Base-by-base conservation (phyloP, 2,888 invertebrate genomes). In the Gari tellinella region DNA sequence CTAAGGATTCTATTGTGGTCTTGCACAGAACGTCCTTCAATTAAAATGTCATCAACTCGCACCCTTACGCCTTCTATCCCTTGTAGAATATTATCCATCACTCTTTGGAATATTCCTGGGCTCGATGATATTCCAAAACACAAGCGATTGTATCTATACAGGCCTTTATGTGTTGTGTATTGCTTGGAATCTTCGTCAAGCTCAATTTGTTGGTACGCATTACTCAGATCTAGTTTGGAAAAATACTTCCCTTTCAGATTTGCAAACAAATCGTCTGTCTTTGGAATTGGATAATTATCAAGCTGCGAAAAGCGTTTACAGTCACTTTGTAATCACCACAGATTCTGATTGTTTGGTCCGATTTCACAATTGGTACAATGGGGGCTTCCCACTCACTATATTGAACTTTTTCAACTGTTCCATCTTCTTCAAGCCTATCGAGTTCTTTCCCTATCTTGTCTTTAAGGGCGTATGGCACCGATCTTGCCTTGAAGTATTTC, bases 111-210 rank as follows among this genome's bases (percentile, higher is more conserved):
- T 7, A 40, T 55, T 17, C 55, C 55, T 17, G 55, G 55, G 21
- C 55, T 55, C 19, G 57, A 57, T 7, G 45, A 57, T 45, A 57
- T 57, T 12, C 45, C 46, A 45, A 57, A 45, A 45, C 57, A 55
- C 10, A 55, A 23, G 21, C 17, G 17, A 41, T 55, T 55, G 23
- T 55, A 55, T 40, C 37, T 17, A 40, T 40, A 55, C 12, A 55
- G 40, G 4, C 55, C 55, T 55, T 55, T 55, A 40, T 55, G 55
- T 5, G 40, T 55, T 17, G 43, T 41, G 15, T 41, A 57, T 10
- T 17, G 38, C 38, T 60, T 60, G 4, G 60, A 60, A 15, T 38
- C 23, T 38, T 60, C 48, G 8, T 48, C 48, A 8, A 60, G 19
- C 23, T 60, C 60, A 5, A 60, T 46, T 21, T 60, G 60, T 10